Conservation (phyloP, 2,113 vertebrate genomes). For the Ctenodactylus gundi region DNA sequence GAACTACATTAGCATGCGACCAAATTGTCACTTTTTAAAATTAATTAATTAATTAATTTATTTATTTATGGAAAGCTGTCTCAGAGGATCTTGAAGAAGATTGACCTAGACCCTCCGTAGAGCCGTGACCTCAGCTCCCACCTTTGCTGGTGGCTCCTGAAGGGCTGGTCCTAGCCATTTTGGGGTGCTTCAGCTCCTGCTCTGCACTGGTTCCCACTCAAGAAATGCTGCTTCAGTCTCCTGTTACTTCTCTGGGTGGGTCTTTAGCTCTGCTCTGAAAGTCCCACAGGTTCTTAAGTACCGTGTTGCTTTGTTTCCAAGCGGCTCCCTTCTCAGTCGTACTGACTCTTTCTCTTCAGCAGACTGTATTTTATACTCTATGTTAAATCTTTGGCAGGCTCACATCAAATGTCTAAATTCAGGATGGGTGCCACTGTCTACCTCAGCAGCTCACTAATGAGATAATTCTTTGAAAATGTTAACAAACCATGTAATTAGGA, state of each 20-base stretch:
- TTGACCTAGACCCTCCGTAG: neutral
- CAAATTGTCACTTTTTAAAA: neutral
- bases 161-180: neutral
- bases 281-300: too few species aligned
- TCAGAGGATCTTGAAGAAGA: neutral
- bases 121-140: rapidly evolving
- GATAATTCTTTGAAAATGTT: conserved; percentile 35
- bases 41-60: too few species aligned
- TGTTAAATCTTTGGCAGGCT: neutral
- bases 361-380: neutral
- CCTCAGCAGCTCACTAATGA: neutral
- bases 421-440: neutral
- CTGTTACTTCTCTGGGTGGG: too few species aligned
- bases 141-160: rapidly evolving
- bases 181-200: neutral
- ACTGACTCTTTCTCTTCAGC: neutral
- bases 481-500: neutral
- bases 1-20: neutral
- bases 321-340: neutral
- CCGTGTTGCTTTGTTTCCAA: neutral
- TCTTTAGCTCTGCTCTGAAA: neutral
- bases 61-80: neutral
- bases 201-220: rapidly evolving
- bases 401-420: neutral
- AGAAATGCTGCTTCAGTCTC: neutral